phyloP scores from a whole-genome alignment of 30 jellyfish, hydroid and myxozoan species.

The Nemopilema nomurai region DNA sequence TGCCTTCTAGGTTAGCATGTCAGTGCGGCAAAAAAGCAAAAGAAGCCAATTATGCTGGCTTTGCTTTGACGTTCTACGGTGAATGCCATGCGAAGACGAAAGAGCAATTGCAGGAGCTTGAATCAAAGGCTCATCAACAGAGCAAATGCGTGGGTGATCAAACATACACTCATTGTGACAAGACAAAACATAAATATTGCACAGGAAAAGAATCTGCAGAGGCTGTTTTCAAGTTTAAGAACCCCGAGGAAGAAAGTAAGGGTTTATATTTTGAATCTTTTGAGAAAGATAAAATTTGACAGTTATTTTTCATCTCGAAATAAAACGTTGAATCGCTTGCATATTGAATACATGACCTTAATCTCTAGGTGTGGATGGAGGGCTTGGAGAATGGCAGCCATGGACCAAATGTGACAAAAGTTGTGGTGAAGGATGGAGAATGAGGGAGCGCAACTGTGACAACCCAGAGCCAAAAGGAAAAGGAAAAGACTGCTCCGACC shows the following conservation, averaged over 20 bases:
- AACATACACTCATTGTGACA: slow-evolving; percentile 8
- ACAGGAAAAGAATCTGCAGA: slow-evolving; percentile 23
- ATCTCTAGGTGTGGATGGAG: slow-evolving; percentile 31
- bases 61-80: slow-evolving; percentile 28
- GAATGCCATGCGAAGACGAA: slow-evolving; percentile 26
- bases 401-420: neutral
- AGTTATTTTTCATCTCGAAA: too few relatives aligned
- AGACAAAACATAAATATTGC: slow-evolving; percentile 7
- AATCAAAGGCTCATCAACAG: neutral
- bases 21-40: too few relatives aligned
- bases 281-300: too few relatives aligned
- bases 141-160: slow-evolving; percentile 25
- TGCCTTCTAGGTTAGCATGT: too few relatives aligned
- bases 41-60: slow-evolving; percentile 19
- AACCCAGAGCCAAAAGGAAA: slow-evolving; percentile 61
- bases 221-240: slow-evolving; percentile 7
- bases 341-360: too few relatives aligned
- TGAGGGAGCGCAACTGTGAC: slow-evolving; percentile 51
- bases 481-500: slow-evolving; percentile 50
- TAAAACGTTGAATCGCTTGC: too few relatives aligned
- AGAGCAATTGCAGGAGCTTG: neutral
- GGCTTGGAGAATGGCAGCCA: neutral
- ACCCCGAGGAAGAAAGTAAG: slow-evolving; percentile 2
- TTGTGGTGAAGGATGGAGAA: neutral
- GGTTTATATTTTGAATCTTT: too few relatives aligned